These are phyloP conservation scores for Caenorhabditis sp. DNA, from an alignment of 2,888 invertebrate genomes.

Conservation along the genomic window DNA sequence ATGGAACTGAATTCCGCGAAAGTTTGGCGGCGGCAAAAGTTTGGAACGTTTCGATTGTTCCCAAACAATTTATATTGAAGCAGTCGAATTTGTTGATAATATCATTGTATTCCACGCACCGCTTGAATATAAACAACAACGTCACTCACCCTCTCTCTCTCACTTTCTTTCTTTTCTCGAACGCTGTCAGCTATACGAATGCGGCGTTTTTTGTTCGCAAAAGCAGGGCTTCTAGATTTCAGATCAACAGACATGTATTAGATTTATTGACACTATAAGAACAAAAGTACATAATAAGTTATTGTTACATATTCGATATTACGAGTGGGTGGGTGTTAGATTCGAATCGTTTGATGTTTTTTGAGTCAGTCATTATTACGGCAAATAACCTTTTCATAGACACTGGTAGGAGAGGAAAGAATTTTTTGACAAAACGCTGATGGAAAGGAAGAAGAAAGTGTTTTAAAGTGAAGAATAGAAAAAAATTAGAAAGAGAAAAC, in stretches of 20 bases:
- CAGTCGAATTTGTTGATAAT: conserved; percentile 38
- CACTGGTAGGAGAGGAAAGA: conserved; percentile 26
- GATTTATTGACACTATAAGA: conserved; percentile 48
- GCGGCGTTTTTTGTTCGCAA: conserved; percentile 12
- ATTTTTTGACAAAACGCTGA: conserved; percentile 11
- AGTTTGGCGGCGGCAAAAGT: background rate
- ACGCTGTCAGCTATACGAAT: conserved; percentile 44
- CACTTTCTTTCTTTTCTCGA: too few species aligned
- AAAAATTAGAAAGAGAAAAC: conserved; percentile 5
- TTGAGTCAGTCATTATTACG: conserved; percentile 7
- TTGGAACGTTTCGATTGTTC: conserved; percentile 21
- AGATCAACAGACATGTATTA: conserved; percentile 25
- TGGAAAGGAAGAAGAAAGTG: conserved; percentile 10
- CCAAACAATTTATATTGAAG: conserved; percentile 35
- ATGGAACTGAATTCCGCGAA: background rate
- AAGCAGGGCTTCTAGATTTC: conserved; percentile 4
- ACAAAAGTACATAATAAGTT: conserved; percentile 48
- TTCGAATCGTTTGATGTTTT: conserved; percentile 37
- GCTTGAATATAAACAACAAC: conserved; percentile 45
- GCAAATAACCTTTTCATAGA: conserved; percentile 7
- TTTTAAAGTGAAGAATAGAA: conserved; percentile 1
- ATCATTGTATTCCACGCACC: conserved; percentile 22
- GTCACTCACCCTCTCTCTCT: too few species aligned
- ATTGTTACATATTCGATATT: conserved; percentile 47
- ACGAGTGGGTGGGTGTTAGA: background rate